Conservation (phyloP, 2,113 vertebrate genomes). For the Dendropsophus ebraccatus region DNA sequence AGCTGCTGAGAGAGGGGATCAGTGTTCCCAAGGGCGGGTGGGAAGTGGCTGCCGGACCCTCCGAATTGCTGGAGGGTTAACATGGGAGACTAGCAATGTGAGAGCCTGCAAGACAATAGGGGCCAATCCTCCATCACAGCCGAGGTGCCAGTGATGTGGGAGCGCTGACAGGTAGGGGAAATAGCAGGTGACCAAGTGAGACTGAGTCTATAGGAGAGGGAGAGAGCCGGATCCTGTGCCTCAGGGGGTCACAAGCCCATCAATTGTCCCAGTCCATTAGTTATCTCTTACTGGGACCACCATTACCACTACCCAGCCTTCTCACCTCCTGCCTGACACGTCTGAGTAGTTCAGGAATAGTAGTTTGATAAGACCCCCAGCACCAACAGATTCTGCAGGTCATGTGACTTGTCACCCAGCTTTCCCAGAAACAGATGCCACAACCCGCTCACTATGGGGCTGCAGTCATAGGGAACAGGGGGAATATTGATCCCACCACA, state of each 20-base stretch:
- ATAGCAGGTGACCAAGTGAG: constrained; percentile 25
- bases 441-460: too few relatives aligned
- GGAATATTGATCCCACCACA: background rate
- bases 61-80: background rate
- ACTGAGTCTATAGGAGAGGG: background rate
- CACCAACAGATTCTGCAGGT: too few relatives aligned
- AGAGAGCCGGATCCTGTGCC: background rate
- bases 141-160: background rate
- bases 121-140: background rate
- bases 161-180: background rate
- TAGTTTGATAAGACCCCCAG: too few relatives aligned
- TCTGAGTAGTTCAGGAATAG: background rate
- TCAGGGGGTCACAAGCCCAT: too few relatives aligned
- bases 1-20: constrained; percentile 15
- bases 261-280: too few relatives aligned
- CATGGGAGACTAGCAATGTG: background rate
- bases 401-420: background rate
- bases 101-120: background rate
- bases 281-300: background rate
- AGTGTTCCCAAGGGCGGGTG: background rate
- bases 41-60: background rate
- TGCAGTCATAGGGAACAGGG: background rate
- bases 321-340: background rate
- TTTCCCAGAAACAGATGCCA: background rate
- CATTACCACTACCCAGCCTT: background rate